A percentile compares a stretch with the other conserved stretches of the same genome.
These are phyloP conservation scores for Hypena proboscidalis DNA, from an alignment of 2,888 invertebrate genomes.

Conservation along the genomic window DNA sequence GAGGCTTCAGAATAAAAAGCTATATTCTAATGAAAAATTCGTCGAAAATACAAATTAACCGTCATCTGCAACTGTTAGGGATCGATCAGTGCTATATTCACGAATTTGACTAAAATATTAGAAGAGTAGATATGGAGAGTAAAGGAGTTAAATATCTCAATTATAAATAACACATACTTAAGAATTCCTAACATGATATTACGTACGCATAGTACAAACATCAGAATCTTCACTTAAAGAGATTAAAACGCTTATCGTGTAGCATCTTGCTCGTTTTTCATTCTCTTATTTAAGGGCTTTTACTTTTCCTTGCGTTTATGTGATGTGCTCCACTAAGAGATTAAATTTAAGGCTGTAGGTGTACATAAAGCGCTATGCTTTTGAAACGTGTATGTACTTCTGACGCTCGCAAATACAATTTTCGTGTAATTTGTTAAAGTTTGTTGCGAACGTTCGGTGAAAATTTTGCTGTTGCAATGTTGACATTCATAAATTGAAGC, in stretches of 20 bases:
- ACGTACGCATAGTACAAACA: conserved; percentile 27
- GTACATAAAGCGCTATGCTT: conserved; percentile 30
- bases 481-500: no score
- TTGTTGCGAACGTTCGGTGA: no score
- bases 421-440: neutral
- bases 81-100: no score
- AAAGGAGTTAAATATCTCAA: neutral
- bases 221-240: conserved; percentile 70
- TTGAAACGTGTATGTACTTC: conserved; percentile 2
- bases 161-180: neutral
- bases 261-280: conserved; percentile 75
- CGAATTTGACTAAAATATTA: no score
- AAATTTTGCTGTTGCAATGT: no score
- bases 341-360: conserved; percentile 62
- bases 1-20: no score
- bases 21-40: no score
- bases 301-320: conserved; percentile 71
- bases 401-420: neutral
- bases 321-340: conserved; percentile 68
- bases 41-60: no score
- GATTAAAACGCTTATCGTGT: conserved; percentile 80
- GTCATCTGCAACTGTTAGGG: no score
- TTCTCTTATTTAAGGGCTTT: conserved; percentile 74
- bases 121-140: no score
- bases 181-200: conserved; percentile 12